A percentile compares a stretch with the other conserved stretches of the same genome.
These are phyloP conservation scores for Oikopleura albicans DNA, from an alignment of 23 tunicate species.

Conservation along the genomic window DNA sequence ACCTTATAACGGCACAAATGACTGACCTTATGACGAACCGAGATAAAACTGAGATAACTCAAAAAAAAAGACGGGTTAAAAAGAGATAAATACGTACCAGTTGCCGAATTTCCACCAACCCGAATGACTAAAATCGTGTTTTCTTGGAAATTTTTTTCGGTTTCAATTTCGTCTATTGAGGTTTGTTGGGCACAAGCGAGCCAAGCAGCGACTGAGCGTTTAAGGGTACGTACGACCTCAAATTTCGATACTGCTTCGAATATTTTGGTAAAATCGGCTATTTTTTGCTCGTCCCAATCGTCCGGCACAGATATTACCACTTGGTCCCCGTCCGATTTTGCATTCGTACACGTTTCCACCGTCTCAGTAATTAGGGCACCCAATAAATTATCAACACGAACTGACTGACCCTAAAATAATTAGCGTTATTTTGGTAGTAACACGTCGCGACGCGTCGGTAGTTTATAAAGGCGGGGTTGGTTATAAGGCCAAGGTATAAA, in stretches of 20 bases:
- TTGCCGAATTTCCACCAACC: not conserved
- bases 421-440: too few species aligned
- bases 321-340: not conserved
- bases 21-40: too few species aligned
- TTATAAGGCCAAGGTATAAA: too few species aligned
- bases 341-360: not conserved
- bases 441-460: too few species aligned
- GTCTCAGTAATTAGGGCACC: not conserved
- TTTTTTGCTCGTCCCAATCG: not conserved
- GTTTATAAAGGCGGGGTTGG: too few species aligned
- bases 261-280: not conserved
- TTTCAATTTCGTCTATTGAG: not conserved
- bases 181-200: not conserved
- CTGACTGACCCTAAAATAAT: not conserved
- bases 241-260: not conserved
- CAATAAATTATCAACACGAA: not conserved
- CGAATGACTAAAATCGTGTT: not conserved
- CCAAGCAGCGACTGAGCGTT: not conserved
- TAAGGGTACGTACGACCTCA: not conserved
- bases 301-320: not conserved
- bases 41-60: too few species aligned
- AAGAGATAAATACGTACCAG: too few species aligned
- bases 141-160: not conserved
- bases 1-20: too few species aligned
- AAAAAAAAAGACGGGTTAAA: too few species aligned